These are phyloP conservation scores for Phyto melanocephala DNA, from an alignment of 2,888 invertebrate genomes.

Conservation along the genomic window DNA sequence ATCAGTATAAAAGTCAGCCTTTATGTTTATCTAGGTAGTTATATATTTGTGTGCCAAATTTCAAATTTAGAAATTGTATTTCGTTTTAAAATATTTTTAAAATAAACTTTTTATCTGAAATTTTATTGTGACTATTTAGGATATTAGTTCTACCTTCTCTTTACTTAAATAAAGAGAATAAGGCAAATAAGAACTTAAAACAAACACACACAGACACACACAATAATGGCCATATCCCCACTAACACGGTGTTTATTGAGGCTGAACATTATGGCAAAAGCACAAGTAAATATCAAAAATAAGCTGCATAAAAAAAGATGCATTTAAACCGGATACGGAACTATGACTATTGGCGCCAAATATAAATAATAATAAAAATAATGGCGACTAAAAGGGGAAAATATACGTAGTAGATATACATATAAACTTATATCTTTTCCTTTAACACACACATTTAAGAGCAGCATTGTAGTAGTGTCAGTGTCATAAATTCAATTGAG, in stretches of 20 bases:
- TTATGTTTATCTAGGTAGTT: too few relatives aligned
- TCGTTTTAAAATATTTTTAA: too few relatives aligned
- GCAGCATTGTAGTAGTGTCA: neutral
- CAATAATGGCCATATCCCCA: neutral
- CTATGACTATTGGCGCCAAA: slow-evolving; percentile 45
- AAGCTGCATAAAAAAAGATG: neutral
- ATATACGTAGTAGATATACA: too few relatives aligned
- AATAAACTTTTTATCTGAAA: too few relatives aligned
- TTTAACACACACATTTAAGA: neutral
- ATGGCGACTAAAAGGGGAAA: slow-evolving; percentile 38
- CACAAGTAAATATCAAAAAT: neutral
- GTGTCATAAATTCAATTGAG: too few relatives aligned
- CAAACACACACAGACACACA: neutral
- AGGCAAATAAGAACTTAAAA: neutral
- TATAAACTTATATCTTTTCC: neutral
- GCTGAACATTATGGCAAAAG: neutral
- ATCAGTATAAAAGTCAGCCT: too few relatives aligned
- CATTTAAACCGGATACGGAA: slow-evolving; percentile 29
- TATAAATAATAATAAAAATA: slow-evolving; percentile 32
- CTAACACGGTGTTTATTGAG: neutral
- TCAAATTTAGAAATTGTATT: too few relatives aligned
- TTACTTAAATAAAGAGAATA: neutral
- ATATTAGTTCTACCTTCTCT: neutral
- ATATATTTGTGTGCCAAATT: too few relatives aligned
- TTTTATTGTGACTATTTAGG: too few relatives aligned